Evolutionary conservation across 2,797 vertebrate genomes (phyloP).

Genomic region (Liparis tanakae): DNA sequence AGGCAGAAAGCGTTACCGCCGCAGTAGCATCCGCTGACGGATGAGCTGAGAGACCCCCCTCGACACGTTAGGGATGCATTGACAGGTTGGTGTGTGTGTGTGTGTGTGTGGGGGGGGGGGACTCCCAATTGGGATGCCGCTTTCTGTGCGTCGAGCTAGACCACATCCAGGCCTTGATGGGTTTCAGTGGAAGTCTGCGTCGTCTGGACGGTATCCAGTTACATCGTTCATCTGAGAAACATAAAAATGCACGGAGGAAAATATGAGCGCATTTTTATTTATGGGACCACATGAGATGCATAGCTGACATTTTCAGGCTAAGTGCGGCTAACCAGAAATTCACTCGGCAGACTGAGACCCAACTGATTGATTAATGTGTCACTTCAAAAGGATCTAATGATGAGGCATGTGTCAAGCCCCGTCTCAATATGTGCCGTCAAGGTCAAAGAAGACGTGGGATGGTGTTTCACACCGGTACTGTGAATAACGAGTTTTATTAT

Average conservation of each 20-base stretch:
- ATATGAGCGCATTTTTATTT: constrained; percentile 59
- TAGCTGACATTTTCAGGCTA: constrained; percentile 42
- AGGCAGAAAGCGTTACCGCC: constrained; percentile 6
- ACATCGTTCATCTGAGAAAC: constrained; percentile 61
- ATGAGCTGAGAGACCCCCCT: constrained; percentile 4
- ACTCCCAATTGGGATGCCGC: constrained; percentile 38
- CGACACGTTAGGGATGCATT: constrained; percentile 17
- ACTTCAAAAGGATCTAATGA: constrained; percentile 13
- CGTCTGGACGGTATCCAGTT: constrained; percentile 60
- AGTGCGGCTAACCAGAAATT: constrained; percentile 52
- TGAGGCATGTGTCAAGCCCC: not conserved
- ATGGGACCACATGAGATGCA: constrained; percentile 57
- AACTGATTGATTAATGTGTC: constrained; percentile 16
- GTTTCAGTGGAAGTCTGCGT: constrained; percentile 48
- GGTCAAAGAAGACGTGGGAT: not conserved
- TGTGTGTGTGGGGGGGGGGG: not conserved
- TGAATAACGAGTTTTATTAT: not conserved
- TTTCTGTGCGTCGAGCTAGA: constrained; percentile 32
- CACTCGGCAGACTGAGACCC: constrained; percentile 22
- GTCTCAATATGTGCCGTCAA: no score
- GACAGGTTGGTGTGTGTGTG: constrained; percentile 5
- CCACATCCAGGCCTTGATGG: constrained; percentile 51
- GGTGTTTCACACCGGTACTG: not conserved
- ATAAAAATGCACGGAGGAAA: constrained; percentile 48
- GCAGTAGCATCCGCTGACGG: constrained; percentile 26